Evolutionary conservation across 1,140 invertebrate species (phyloP).

Genomic region (Dreissena rostriformis): DNA sequence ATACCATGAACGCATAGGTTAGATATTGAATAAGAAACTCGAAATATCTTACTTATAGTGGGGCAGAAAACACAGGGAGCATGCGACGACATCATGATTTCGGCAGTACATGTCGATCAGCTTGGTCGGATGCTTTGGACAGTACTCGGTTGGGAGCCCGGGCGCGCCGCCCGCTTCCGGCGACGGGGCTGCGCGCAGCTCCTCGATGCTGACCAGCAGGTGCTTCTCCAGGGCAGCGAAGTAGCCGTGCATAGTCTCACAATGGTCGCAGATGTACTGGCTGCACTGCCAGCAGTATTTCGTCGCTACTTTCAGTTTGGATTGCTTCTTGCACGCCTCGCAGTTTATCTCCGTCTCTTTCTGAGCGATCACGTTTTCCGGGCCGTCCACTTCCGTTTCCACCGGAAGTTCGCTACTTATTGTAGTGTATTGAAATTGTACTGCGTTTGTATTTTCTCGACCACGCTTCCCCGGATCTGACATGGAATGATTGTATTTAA

Average conservation of each 20-base stretch:
- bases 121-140: slow-evolving; percentile 36
- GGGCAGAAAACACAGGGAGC: slow-evolving; percentile 31
- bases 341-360: slow-evolving; percentile 2
- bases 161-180: not conserved
- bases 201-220: not conserved
- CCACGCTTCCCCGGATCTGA: no score
- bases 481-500: no score
- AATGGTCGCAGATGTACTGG: slow-evolving; percentile 29
- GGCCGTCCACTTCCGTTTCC: no score
- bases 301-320: not conserved
- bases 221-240: slow-evolving; percentile 20
- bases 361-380: no score
- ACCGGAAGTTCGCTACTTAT: no score
- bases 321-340: slow-evolving; percentile 6
- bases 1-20: no score
- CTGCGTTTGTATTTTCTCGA: no score
- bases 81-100: slow-evolving; percentile 24
- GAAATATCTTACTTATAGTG: slow-evolving; percentile 35
- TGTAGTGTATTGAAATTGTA: no score
- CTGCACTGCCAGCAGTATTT: slow-evolving; percentile 33
- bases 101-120: slow-evolving; percentile 36
- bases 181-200: not conserved
- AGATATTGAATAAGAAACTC: no score
- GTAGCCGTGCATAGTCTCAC: slow-evolving; percentile 32
- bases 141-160: slow-evolving; percentile 20